Base-by-base conservation (phyloP, 2,888 invertebrate species). In the Chymomyza fuscimana region DNA sequence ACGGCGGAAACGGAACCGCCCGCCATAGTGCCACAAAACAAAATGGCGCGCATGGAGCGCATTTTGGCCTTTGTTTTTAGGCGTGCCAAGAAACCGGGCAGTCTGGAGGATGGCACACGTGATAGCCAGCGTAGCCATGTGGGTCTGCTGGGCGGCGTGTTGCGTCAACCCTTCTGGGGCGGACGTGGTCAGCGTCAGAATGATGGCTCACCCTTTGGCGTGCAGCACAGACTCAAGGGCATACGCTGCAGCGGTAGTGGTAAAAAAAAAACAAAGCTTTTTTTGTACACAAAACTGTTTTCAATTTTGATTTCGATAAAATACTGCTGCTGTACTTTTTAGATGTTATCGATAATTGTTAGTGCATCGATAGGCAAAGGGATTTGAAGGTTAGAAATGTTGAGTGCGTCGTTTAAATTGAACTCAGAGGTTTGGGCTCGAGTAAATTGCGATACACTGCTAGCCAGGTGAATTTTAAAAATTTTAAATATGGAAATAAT, bases 231-330 rank as follows among this genome's bases (percentile, higher is more conserved):
- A 5, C 77, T 92, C 7, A 92, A 92, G 72, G 91, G 91, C 63
- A 91, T 91, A 72, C 90, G 90, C 65, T 89, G 90, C 88, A 91
- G 90, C 81, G 91, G 91, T 88, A 90, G 90, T 89, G 91, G 90
- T 91, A 91, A 88, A 84, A 67, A 67, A 25, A 65, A 32, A 12
- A 60, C 51, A 36, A 32, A 22, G 9, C 22, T 46, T 58, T 19
- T n/a, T 63, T 54, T 52, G 16, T 12, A 12, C 12, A 46, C 40
- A 12, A 12, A 12, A 10, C 40, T 12, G 40, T 46, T 46, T 46
- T 12, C 40, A 46, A 46, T 46, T 46, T 46, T 12, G 25, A 25
- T 25, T 25, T 3, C 25, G 4, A 25, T 25, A 25, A 4, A 3
- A 25, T 25, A 4, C 25, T 4, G 25, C 25, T 2, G 3, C 22